These are phyloP conservation scores for Metacarcinus magister DNA, from an alignment of 2,888 invertebrate species.

Conservation along the genomic window DNA sequence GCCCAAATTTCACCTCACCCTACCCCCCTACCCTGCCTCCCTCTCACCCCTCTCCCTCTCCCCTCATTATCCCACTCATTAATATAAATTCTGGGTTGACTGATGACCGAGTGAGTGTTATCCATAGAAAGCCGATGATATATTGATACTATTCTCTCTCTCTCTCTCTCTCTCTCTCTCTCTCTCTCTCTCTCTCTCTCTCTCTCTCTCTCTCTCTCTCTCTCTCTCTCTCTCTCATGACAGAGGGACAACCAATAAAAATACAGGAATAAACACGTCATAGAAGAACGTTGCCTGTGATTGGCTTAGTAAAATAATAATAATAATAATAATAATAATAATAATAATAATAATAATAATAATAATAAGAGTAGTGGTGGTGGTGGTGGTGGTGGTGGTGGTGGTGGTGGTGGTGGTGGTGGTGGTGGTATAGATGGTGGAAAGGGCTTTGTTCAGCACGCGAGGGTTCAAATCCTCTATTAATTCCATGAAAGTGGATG, in stretches of 20 bases:
- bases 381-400: not conserved
- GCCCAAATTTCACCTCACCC: too few species aligned
- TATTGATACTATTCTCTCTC: too few species aligned
- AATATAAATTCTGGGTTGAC: too few species aligned
- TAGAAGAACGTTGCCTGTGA: too few species aligned
- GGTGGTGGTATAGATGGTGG: not conserved
- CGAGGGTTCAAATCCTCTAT: not conserved
- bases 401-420: not conserved
- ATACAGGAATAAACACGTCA: too few species aligned
- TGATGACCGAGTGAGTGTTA: too few species aligned
- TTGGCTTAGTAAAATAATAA: not conserved
- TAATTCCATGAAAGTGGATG: not conserved
- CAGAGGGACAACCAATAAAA: too few species aligned
- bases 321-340: not conserved
- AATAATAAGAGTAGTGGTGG: not conserved
- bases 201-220: not conserved
- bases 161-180: not conserved
- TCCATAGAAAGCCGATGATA: too few species aligned
- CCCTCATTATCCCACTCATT: too few species aligned
- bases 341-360: not conserved
- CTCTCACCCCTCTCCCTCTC: too few species aligned
- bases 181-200: not conserved
- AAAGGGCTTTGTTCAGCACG: not conserved
- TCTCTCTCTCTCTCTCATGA: not conserved
- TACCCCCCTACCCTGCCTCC: too few species aligned